These are phyloP conservation scores for Pseudomyrmex flavicornis DNA, from an alignment of 1,140 invertebrate species.

Conservation along the genomic window DNA sequence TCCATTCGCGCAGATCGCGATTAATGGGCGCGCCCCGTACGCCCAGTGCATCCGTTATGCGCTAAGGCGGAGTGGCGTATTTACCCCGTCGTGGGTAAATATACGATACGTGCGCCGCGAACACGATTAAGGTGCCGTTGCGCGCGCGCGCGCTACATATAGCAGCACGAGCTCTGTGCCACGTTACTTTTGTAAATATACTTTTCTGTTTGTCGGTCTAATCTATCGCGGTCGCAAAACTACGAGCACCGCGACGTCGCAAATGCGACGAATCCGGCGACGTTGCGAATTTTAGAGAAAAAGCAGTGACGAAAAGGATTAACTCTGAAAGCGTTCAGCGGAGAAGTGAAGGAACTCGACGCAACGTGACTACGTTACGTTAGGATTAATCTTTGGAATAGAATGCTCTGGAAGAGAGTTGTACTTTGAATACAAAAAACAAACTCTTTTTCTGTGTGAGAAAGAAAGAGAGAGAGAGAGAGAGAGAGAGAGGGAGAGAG, in stretches of 20 bases:
- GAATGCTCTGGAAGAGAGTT: not conserved
- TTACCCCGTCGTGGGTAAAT: slow-evolving; percentile 32
- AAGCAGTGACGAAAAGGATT: slow-evolving; percentile 36
- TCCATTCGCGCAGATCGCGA: slow-evolving; percentile 46
- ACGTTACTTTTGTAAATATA: slow-evolving; percentile 53
- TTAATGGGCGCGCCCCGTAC: slow-evolving; percentile 29
- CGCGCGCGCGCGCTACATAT: not conserved
- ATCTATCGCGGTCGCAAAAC: slow-evolving; percentile 11
- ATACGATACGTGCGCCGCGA: slow-evolving; percentile 50
- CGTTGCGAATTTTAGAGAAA: slow-evolving; percentile 24
- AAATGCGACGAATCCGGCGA: slow-evolving; percentile 5
- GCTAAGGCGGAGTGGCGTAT: slow-evolving; percentile 47
- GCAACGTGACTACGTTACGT: not conserved
- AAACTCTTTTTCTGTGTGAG: too few relatives aligned
- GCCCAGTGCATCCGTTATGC: slow-evolving; percentile 44
- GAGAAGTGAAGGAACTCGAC: not conserved
- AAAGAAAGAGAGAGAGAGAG: too few relatives aligned
- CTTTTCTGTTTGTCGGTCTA: slow-evolving; percentile 46
- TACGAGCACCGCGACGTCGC: slow-evolving; percentile 7
- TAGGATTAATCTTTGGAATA: slow-evolving; percentile 18
- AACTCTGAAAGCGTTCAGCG: slow-evolving; percentile 5
- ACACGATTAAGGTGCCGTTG: slow-evolving; percentile 40
- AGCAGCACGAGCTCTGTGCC: not conserved
- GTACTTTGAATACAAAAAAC: not conserved
- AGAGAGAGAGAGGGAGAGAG: too few relatives aligned